Percentiles rank a stretch among this genome's conserved stretches.
Evolutionary conservation across 2,113 vertebrate genomes (phyloP).

Genomic region (Conger conger): DNA sequence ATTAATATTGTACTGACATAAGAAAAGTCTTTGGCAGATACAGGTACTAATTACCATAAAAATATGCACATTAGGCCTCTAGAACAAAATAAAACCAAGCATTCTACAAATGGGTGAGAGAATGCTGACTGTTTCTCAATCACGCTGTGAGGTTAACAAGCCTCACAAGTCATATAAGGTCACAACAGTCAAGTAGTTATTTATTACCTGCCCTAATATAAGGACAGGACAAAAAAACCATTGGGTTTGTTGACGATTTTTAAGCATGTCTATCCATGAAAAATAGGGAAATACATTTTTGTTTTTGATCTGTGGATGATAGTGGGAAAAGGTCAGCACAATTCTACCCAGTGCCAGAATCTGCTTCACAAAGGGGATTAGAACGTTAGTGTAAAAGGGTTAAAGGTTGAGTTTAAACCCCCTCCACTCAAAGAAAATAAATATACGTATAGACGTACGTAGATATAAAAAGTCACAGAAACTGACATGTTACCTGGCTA

Average conservation of each 20-base stretch:
- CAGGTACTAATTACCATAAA: not conserved
- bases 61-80: not conserved
- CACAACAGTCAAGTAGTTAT: not conserved
- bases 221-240: not conserved
- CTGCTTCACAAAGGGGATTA: constrained; percentile 32
- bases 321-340: not conserved
- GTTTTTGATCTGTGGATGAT: not conserved
- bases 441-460: constrained; percentile 42
- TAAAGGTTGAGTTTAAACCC: constrained; percentile 7
- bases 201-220: not conserved
- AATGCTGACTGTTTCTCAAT: not conserved
- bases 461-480: constrained; percentile 73
- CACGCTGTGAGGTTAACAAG: not conserved
- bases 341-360: constrained; percentile 35
- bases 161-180: not conserved
- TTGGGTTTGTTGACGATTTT: not conserved
- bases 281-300: not conserved
- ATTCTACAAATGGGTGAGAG: not conserved
- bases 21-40: not conserved
- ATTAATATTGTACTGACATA: not conserved
- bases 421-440: not conserved
- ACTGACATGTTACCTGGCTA: constrained; percentile 99
- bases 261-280: not conserved
- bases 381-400: constrained; percentile 24
- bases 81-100: not conserved